Base-by-base conservation (phyloP, 2,113 vertebrate genomes). In the Notothenia coriiceps region DNA sequence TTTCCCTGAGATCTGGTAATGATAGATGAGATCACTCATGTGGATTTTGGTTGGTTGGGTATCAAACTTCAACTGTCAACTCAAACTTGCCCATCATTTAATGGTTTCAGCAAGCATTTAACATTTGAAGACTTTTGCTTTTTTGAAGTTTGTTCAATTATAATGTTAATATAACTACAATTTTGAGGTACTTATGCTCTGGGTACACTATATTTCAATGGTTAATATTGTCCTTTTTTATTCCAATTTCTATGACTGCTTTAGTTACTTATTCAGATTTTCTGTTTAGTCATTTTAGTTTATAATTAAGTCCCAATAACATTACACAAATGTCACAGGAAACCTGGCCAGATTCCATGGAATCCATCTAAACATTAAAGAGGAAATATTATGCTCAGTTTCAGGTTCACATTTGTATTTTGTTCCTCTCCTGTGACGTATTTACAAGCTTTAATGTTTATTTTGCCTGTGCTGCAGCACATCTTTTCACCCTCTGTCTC, bases 1-100 rank as follows among this genome's bases (percentile, higher is more conserved):
- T 10, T 95, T 88, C n/a, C 93, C 93, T 0, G 96, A 96, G 68
- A 99, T 95, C 97, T 99, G 91, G 5, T 22, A 69, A 64, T 0
- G 22, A 69, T 2, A 54, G 29, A 70, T 1, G 0, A 10, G 46
- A 50, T 29, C 14, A 35, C 13, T 59, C 14, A 70, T 35, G 44
- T 0, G 25, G 20, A 69, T 67, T 56, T 20, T 17, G 10, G 63
- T n/a, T 13, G 55, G 35, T 29, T 0, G n/a, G 29, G 12, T 9
- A 22, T 70, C 18, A 44, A 47, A 47, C n/a, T 2, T 52, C 13
- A 40, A 25, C 18, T 5, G 43, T 35, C 17, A 7, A 57, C 62
- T 25, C 14, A 63, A 43, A 50, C 17, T 12, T 6, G 6, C 35
- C 35, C 7, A 43, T 18, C 18, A 44, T 8, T 43, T 29, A n/a